Percentiles rank a stretch among this genome's conserved stretches.
phyloP scores from a whole-genome alignment of 2,888 invertebrate species.

The Dasypogon diadema region DNA sequence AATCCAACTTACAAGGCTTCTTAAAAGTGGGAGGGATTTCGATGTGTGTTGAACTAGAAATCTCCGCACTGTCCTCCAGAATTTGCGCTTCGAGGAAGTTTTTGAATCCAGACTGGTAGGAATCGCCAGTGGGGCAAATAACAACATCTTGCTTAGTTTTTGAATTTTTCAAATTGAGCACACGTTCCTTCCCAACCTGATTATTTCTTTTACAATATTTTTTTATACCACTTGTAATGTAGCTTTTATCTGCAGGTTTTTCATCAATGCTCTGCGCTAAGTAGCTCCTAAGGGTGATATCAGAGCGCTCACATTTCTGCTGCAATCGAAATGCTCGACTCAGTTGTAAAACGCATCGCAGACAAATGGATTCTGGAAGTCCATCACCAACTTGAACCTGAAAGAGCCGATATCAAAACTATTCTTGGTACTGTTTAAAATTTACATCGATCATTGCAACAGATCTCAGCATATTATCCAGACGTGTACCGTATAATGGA shows the following conservation, averaged over 20 bases:
- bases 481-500: conserved; percentile 69
- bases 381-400: conserved; percentile 69
- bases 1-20: no score
- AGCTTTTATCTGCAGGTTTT: no score
- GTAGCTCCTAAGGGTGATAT: conserved; percentile 64
- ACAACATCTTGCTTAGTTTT: neutral
- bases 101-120: no score
- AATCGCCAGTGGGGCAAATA: no score
- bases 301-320: conserved; percentile 70
- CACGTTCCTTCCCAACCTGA: neutral
- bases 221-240: neutral
- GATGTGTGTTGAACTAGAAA: no score
- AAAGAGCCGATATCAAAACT: neutral
- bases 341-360: conserved; percentile 70
- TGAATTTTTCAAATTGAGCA: neutral
- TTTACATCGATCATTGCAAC: conserved; percentile 68
- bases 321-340: conserved; percentile 71
- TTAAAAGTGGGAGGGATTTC: no score
- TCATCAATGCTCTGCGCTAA: neutral
- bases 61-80: no score
- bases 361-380: conserved; percentile 69
- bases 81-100: no score
- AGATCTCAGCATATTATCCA: conserved; percentile 70
- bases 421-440: conserved; percentile 63
- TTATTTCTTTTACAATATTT: neutral